Conservation (phyloP, 2,888 invertebrate species). For the Diploptera punctata region DNA sequence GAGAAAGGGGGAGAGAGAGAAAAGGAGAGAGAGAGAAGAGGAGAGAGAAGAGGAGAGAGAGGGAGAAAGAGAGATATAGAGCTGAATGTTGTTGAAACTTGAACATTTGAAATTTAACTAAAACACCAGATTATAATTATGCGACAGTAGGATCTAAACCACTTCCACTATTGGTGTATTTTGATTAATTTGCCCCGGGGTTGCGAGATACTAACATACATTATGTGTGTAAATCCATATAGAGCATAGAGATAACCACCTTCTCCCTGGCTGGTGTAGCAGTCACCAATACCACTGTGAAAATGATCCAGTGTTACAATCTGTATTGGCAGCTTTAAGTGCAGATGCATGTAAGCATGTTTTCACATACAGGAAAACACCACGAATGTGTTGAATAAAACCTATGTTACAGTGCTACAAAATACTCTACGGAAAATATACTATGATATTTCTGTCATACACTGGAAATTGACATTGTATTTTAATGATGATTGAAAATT, state of each 20-base stretch:
- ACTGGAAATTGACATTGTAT: no score
- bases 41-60: background rate
- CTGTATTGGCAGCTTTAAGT: slow-evolving; percentile 24
- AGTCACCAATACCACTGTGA: background rate
- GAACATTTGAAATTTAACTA: no score
- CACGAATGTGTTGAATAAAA: background rate
- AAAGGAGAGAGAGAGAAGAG: background rate
- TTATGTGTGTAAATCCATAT: background rate
- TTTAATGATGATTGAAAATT: no score
- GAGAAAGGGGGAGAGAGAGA: background rate
- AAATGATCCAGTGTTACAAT: slow-evolving; percentile 8
- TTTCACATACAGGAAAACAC: background rate
- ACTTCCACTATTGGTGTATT: background rate
- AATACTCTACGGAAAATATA: no score
- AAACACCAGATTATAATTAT: no score
- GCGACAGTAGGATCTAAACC: no score
- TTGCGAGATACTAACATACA: background rate
- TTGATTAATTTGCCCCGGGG: background rate
- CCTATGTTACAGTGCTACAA: no score
- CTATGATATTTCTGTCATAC: no score
- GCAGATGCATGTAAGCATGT: slow-evolving; percentile 17
- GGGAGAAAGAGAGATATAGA: no score
- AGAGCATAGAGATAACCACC: background rate
- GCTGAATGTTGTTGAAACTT: no score
- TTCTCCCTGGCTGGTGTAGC: background rate